A percentile compares a stretch with the other conserved stretches of the same genome.
These are phyloP conservation scores for Drosophila pseudotalamancana DNA, from an alignment of 2,888 invertebrate genomes.

Conservation along the genomic window DNA sequence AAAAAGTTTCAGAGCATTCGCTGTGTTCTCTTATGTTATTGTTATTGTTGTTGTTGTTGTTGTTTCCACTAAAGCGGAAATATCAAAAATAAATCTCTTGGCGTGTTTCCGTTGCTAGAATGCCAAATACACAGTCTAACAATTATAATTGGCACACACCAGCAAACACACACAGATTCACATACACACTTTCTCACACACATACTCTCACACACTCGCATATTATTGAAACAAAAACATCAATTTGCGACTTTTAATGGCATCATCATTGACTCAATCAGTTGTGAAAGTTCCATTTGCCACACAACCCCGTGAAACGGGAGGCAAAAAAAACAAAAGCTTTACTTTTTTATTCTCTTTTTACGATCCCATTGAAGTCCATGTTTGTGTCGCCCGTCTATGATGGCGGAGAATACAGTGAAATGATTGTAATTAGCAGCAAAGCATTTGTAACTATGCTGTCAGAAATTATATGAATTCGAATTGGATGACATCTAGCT, in stretches of 20 bases:
- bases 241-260: slow-evolving; percentile 77
- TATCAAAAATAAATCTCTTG: slow-evolving; percentile 76
- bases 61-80: slow-evolving; percentile 67
- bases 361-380: neutral
- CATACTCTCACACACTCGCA: slow-evolving; percentile 10
- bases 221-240: slow-evolving; percentile 71
- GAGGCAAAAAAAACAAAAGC: slow-evolving; percentile 1
- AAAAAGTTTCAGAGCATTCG: slow-evolving; percentile 66
- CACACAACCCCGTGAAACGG: slow-evolving; percentile 3
- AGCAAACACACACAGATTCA: slow-evolving; percentile 17
- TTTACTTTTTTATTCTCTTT: neutral
- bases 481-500: slow-evolving; percentile 9
- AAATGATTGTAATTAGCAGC: slow-evolving; percentile 8
- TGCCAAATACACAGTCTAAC: slow-evolving; percentile 58
- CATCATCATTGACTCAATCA: slow-evolving; percentile 80
- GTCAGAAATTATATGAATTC: slow-evolving; percentile 3
- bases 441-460: neutral
- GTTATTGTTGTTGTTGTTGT: slow-evolving; percentile 26
- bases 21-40: slow-evolving; percentile 44
- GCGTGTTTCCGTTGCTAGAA: slow-evolving; percentile 70
- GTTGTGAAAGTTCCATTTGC: slow-evolving; percentile 64
- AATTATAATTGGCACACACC: slow-evolving; percentile 51
- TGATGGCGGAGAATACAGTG: neutral
- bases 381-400: slow-evolving; percentile 10
- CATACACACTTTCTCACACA: slow-evolving; percentile 5